Base-by-base conservation (phyloP, 2,797 vertebrate species). In the Falco peregrinus region DNA sequence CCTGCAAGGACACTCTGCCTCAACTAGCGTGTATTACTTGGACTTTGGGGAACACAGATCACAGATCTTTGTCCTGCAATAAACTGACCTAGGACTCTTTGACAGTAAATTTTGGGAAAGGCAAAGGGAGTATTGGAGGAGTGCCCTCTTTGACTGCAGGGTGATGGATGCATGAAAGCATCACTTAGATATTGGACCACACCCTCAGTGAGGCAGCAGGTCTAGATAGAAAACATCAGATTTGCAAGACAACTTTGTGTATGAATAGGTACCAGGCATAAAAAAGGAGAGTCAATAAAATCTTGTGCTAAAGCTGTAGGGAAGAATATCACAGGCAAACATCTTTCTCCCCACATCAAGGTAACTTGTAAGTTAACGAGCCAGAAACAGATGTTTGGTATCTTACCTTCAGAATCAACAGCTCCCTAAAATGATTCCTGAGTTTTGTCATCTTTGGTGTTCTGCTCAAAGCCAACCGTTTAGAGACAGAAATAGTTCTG, bases 391-490 rank as follows among this genome's bases (percentile, higher is more conserved):
- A 87, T 90, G 90, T 77, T 91, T 68, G 53, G 60, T 93, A 83
- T 83, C 70, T 87, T 89, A 51, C 71, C 91, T 93, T 80, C 68
- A 89, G 53, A 85, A 95, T 74, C 51, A 87, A 64, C 51, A 83
- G 61, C 45, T 91, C 60, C 79, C 69, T 83, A 78, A 78, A 96
- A 81, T 20, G 61, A 78, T 84, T 83, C 76, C 61, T 48, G 79
- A 90, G 43, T 88, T 96, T 93, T 95, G 80, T 84, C 61, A 39
- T 95, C 87, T 95, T 90, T 79, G 77, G 77, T 94, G 70, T 82
- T 90, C 88, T 80, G 68, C 93, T 96, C 63, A 75, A 89, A 94
- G 89, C 59, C 90, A 95, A 37, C n/a, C 10, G 2, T 73, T 89
- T 78, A 91, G 79, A 95, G 68, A 93, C 53, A 90, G 86, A 92